Conservation (phyloP, 92 coral and sea anemone species). For the Actinostola sp. region DNA sequence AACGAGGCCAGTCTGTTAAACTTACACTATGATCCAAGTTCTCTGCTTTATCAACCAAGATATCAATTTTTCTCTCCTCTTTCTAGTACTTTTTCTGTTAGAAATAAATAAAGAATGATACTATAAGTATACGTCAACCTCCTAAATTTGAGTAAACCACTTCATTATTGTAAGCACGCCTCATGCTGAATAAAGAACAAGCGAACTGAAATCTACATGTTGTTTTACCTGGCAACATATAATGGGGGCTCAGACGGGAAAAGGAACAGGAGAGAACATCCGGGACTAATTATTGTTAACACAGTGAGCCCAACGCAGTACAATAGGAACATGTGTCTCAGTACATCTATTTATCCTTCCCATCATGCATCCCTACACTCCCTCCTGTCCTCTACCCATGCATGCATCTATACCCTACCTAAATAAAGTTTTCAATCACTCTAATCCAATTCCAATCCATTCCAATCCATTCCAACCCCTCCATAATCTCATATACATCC, state of each 20-base stretch:
- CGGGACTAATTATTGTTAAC: no score
- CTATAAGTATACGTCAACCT: not conserved
- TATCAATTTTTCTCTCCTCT: constrained; percentile 94
- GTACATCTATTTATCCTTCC: no score
- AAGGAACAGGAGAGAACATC: no score
- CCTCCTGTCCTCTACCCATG: no score
- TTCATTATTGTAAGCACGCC: not conserved
- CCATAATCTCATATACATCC: not conserved
- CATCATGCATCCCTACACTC: no score
- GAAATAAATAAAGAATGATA: not conserved
- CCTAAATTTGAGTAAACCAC: not conserved
- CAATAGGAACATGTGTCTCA: no score
- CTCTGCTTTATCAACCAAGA: constrained; percentile 89
- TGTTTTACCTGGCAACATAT: no score
- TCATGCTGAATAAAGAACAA: no score
- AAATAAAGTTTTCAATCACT: not conserved
- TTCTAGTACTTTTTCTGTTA: constrained; percentile 90
- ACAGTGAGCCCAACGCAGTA: no score
- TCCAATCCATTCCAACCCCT: not conserved
- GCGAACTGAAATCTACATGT: no score
- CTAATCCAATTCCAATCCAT: not conserved
- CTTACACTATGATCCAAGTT: constrained; percentile 91
- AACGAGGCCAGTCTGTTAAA: not conserved
- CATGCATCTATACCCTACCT: not conserved
- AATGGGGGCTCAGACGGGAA: no score